Evolutionary conservation across 2,797 vertebrate species (phyloP), one percentile per base, ranked within the genome.

Genomic region (Halcyon chelicuti): DNA sequence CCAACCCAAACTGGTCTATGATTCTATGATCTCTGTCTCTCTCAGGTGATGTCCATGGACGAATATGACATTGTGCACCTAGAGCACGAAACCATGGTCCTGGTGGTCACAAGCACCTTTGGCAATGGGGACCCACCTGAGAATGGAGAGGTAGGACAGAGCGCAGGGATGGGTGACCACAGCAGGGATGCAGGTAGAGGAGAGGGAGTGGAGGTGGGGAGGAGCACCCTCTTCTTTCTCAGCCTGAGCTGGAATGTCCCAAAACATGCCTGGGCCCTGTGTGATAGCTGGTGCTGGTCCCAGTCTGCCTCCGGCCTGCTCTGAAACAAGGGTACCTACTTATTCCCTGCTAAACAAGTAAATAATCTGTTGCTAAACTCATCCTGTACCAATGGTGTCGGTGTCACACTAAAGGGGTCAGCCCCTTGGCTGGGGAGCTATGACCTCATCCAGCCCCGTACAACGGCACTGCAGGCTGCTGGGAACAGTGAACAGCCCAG

Each of bases 51-150:
- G 97, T 98, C 99, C 42, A 99, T 99, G 99, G 99, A 99, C 2
- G 99, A 99, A 25, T 99, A 99, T 1, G 99, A 99, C 75, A 98
- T 99, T 0, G 99, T 99, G 61, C 98, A 99, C 95, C 97, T 99
- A 90, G 99, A 99, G 88, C 99, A 99, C 1, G 99, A 99, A 93
- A 99, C 99, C 1, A 97, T 99, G 93, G 99, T 99, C 85, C 97
- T 99, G 71, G 99, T 98, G 88, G 99, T 99, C 83, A 99, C 99
- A 91, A 99, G 99, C 97, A 99, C 99, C 9, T 99, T 99, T 21
- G 99, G 99, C 78, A 99, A 99, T 2, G 99, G 99, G 40, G 99
- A 99, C 80, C 99, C 99, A 2, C 99, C 99, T 9, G 99, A 99
- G 97, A 99, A 99, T 0, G 99, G 99, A 91, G 99, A 99, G 99